A percentile compares a stretch with the other conserved stretches of the same genome.
phyloP scores from a whole-genome alignment of 2,888 invertebrate species.

The Trachelus tabidus region DNA sequence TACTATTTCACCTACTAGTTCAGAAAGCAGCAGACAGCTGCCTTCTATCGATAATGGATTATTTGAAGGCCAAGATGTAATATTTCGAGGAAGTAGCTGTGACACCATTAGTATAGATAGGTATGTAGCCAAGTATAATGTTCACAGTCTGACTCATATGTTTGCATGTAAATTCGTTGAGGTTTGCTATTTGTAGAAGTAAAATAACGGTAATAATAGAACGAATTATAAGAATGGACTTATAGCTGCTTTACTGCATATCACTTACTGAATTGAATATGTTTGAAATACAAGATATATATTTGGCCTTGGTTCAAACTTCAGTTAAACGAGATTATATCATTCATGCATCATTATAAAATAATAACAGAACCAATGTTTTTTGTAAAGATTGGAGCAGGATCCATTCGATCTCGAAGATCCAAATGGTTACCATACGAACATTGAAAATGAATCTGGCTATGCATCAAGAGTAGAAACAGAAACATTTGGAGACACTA shows the following conservation, averaged over 20 bases:
- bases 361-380: background rate
- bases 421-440: conserved; percentile 35
- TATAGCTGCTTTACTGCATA: no score
- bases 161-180: background rate
- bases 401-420: conserved; percentile 46
- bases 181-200: no score
- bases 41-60: conserved; percentile 34
- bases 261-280: background rate
- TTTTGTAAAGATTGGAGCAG: conserved; percentile 39
- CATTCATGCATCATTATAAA: background rate
- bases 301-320: background rate
- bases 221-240: no score
- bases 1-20: conserved; percentile 48
- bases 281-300: background rate
- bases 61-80: conserved; percentile 36
- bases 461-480: conserved; percentile 52
- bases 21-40: conserved; percentile 35
- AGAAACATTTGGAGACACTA: conserved; percentile 47
- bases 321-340: background rate
- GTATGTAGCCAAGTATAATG: conserved; percentile 25
- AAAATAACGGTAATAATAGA: background rate
- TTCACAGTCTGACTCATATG: background rate
- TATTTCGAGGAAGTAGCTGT: conserved; percentile 42
- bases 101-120: conserved; percentile 45
- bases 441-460: conserved; percentile 52